phyloP scores from a whole-genome alignment of 2,797 vertebrate species.

The Catharus ustulatus region DNA sequence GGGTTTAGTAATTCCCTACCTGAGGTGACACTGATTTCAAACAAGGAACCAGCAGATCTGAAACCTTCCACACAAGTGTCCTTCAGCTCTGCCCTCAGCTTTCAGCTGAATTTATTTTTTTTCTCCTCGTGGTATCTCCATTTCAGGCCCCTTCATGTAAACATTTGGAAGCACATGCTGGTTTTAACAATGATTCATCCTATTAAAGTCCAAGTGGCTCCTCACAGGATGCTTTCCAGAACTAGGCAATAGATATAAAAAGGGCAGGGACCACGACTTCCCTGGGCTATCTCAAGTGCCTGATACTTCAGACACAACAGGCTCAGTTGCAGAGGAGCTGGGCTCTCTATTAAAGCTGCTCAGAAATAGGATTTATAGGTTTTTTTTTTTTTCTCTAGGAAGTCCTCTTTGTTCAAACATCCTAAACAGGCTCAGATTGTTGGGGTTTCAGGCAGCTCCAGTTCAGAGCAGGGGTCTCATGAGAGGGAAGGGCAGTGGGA shows the following conservation, averaged over 20 bases:
- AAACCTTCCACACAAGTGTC: background rate
- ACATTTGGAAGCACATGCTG: conserved; percentile 49
- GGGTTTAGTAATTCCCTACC: background rate
- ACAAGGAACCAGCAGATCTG: background rate
- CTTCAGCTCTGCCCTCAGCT: background rate
- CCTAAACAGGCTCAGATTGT: background rate
- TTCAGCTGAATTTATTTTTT: background rate
- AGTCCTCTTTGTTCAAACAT: background rate
- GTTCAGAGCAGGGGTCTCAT: background rate
- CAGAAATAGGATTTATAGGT: background rate
- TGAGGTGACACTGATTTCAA: background rate
- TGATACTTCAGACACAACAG: conserved; percentile 13
- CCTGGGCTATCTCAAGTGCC: conserved; percentile 55
- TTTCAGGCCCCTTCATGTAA: conserved; percentile 37
- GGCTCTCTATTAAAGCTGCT: background rate
- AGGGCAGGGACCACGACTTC: conserved; percentile 53
- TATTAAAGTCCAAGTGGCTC: conserved; percentile 63
- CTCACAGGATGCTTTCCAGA: conserved; percentile 62
- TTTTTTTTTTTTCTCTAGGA: background rate
- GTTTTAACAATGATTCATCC: conserved; percentile 49
- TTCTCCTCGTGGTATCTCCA: background rate
- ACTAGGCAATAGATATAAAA: conserved; percentile 61
- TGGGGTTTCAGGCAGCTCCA: background rate
- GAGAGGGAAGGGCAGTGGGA: background rate
- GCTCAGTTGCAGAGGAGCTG: background rate